Conservation (phyloP, 2,888 invertebrate genomes). For the Marasmarcha lunaedactyla region DNA sequence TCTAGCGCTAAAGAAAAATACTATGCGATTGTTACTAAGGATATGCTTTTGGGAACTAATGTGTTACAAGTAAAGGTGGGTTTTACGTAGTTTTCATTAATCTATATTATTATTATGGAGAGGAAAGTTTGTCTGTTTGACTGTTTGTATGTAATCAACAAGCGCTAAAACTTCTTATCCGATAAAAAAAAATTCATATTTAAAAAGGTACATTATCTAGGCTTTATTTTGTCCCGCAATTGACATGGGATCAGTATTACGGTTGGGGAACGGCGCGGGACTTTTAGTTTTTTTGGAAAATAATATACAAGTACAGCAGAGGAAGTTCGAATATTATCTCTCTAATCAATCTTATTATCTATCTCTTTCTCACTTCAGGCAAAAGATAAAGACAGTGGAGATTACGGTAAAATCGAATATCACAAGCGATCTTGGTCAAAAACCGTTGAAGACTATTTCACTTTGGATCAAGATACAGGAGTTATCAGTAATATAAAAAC, state of each 20-base stretch:
- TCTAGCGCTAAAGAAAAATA: constrained; percentile 76
- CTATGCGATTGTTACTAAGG: constrained; percentile 82
- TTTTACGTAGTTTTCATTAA: constrained; percentile 2
- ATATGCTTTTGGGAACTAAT: constrained; percentile 79
- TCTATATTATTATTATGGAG: neutral
- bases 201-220: too few relatives aligned
- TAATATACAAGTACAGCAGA: too few relatives aligned
- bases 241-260: too few relatives aligned
- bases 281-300: too few relatives aligned
- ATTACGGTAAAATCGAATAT: constrained; percentile 84
- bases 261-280: too few relatives aligned
- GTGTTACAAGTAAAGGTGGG: constrained; percentile 82
- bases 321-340: too few relatives aligned
- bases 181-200: too few relatives aligned
- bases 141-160: neutral
- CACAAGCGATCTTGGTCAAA: constrained; percentile 59
- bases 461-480: constrained; percentile 80
- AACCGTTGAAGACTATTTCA: constrained; percentile 74
- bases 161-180: too few relatives aligned
- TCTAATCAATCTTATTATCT: too few relatives aligned
- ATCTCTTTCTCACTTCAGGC: too few relatives aligned
- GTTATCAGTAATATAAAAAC: constrained; percentile 80
- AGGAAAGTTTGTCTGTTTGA: too few relatives aligned
- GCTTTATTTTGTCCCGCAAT: too few relatives aligned
- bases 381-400: constrained; percentile 87